Evolutionary conservation across 2,113 vertebrate genomes (phyloP), one percentile per base, ranked within the genome.

Genomic region (Dicentrarchus labrax): DNA sequence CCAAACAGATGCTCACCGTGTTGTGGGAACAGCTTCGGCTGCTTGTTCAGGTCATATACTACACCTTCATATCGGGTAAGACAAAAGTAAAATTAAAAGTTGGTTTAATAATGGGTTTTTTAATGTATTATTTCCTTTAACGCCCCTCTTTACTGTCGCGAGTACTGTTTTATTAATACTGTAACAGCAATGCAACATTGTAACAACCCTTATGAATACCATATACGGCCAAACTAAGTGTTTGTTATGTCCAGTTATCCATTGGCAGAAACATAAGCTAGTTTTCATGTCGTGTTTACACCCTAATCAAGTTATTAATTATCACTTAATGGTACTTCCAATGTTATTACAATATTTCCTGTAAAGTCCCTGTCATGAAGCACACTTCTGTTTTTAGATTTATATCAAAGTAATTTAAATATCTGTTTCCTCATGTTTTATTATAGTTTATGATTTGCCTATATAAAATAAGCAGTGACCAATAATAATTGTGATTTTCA

Each of bases 41-140:
- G 84, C 80, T 96, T 85, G 72, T 95, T 7, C 95, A 95, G n/a
- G 90, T 96, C 72, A 95, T 96, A 21, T 96, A 95, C 88, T 95
- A 93, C 93, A 94, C 88, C 39, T 93, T 94, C 56, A 65, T 95
- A 67, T 88, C 95, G 43, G 96, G 96, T 96, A 24, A 72, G 86
- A 22, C 21, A 6, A 38, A 11, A 4, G 8, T 17, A 0, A 6
- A 11, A 0, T n/a, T 15, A 3, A 47, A 76, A 38, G 19, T 2
- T 53, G 30, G 7, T 6, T 1, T 30, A 30, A 30, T 30, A n/a
- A n/a, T n/a, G n/a, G n/a, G 30, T 30, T n/a, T n/a, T 4, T 48
- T 21, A 30, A 30, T 30, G 30, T 30, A 30, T 30, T 3, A 30
- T 41, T 11, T 4, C n/a, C 53, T 53, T 36, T 10, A 24, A 53